Base-by-base conservation (phyloP, 1,140 invertebrate genomes). In the Microvelia longipes region DNA sequence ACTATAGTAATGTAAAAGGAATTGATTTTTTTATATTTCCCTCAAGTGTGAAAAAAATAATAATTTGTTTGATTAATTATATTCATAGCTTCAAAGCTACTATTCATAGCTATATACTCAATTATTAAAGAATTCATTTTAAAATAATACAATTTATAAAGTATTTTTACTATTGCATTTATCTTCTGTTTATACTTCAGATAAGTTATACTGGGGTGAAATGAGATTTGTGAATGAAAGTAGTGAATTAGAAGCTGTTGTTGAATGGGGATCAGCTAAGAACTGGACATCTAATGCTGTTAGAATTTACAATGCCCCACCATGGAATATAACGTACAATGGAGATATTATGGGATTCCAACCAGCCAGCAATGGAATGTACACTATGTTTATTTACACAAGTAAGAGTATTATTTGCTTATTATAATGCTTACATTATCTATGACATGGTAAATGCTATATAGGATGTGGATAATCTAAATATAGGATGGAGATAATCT, bases 301-400 rank as follows among this genome's bases (percentile, higher is more conserved):
- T 19, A 30, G 30, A 14, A 63, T 69, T 24, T 64, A 2, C 27
- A 2, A 68, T 60, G 35, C 50, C 2, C 14, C 50, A 1, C 50
- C 68, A 24, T 69, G 68, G 68, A 69, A 69, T n/a, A 63, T 69
- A 11, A 63, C 50, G 2, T 69, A 63, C 29, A 69, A 69, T 28
- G 68, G 68, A 19, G 68, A 69, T 27, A 64, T 29, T 28, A 62
- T 69, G 19, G 68, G 68, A 62, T 69, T 69, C 61, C n/a, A 61
- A 5, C 68, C 68, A 2, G 28, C 68, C 15, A 13, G 5, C 11
- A 24, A 69, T 28, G 68, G 68, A 14, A 14, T 30, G n/a, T 69
- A 69, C 28, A 69, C 61, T 15, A 62, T 69, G 19, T 19, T 11
- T 19, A 19, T 50, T 11, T 50, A 50, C 19, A 50, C 5, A 11